These are phyloP conservation scores for Tetragnatha montana DNA, from an alignment of 2,888 invertebrate species.

Conservation along the genomic window DNA sequence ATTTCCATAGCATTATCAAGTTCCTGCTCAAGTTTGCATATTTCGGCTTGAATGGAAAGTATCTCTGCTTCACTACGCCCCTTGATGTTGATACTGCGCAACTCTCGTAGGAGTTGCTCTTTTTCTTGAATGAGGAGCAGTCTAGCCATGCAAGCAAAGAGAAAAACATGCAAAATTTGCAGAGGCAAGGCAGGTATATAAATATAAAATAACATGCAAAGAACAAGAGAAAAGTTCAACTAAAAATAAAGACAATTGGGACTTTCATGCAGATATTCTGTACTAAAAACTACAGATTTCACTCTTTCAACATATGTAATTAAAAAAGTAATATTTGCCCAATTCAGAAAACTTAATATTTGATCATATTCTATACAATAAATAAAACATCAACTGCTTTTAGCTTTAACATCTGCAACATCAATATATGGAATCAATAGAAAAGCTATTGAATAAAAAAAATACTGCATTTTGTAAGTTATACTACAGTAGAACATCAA, in stretches of 20 bases:
- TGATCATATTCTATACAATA: no score
- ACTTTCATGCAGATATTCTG: background rate
- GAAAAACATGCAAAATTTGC: conserved; percentile 63
- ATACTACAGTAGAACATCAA: no score
- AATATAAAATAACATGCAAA: conserved; percentile 44
- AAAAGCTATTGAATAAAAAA: no score
- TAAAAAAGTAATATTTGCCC: background rate
- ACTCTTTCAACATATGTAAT: background rate
- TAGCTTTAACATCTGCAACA: no score
- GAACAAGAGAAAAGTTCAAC: conserved; percentile 23
- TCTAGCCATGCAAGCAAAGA: conserved; percentile 76
- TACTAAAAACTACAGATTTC: background rate
- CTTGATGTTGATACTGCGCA: conserved; percentile 81
- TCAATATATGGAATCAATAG: no score
- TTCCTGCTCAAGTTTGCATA: conserved; percentile 91
- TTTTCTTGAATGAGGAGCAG: conserved; percentile 95
- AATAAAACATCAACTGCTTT: no score
- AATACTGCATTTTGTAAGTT: no score
- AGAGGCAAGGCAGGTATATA: conserved; percentile 46
- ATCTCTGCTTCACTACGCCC: conserved; percentile 90
- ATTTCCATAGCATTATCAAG: conserved; percentile 92
- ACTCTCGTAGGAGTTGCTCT: conserved; percentile 91
- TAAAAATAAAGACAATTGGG: conserved; percentile 22
- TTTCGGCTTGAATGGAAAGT: conserved; percentile 88
- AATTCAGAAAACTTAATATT: no score